These are phyloP conservation scores for Branchinecta lindahli DNA, from an alignment of 1,140 invertebrate genomes.

Conservation along the genomic window DNA sequence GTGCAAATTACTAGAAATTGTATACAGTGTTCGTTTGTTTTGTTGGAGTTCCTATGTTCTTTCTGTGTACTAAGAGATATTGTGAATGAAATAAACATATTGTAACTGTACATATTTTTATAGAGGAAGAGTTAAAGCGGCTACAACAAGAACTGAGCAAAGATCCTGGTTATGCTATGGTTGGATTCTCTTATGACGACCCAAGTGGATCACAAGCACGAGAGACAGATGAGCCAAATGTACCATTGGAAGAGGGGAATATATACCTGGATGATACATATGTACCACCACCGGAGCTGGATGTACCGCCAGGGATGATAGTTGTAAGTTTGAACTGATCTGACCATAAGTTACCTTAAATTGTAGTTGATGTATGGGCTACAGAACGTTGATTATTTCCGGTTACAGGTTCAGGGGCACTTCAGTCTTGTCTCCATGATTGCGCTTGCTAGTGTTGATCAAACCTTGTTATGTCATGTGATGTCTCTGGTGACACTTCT, in stretches of 20 bases:
- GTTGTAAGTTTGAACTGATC: constrained; percentile 41
- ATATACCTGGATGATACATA: constrained; percentile 45
- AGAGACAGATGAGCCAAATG: constrained; percentile 11
- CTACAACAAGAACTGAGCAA: constrained; percentile 52
- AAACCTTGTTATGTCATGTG: no score
- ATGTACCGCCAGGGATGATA: constrained; percentile 51
- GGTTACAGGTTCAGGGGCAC: no score
- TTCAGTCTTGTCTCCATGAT: no score
- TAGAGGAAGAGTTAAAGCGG: constrained; percentile 81
- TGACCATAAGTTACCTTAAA: neutral
- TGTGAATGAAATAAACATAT: neutral
- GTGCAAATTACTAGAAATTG: neutral
- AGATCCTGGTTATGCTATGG: constrained; percentile 54
- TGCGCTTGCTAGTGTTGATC: no score
- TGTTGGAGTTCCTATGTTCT: no score
- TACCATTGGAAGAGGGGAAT: neutral
- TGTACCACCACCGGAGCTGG: constrained; percentile 46
- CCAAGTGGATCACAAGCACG: constrained; percentile 2
- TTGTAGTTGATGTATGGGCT: no score
- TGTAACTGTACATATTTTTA: constrained; percentile 24
- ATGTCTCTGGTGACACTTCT: no score
- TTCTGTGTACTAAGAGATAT: no score
- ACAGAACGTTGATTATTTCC: no score
- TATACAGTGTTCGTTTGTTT: no score
- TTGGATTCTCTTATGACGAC: constrained; percentile 62